Percentiles rank a stretch among this genome's conserved stretches.
phyloP scores from a whole-genome alignment of 2,797 vertebrate species.

The Eulemur rubriventer region DNA sequence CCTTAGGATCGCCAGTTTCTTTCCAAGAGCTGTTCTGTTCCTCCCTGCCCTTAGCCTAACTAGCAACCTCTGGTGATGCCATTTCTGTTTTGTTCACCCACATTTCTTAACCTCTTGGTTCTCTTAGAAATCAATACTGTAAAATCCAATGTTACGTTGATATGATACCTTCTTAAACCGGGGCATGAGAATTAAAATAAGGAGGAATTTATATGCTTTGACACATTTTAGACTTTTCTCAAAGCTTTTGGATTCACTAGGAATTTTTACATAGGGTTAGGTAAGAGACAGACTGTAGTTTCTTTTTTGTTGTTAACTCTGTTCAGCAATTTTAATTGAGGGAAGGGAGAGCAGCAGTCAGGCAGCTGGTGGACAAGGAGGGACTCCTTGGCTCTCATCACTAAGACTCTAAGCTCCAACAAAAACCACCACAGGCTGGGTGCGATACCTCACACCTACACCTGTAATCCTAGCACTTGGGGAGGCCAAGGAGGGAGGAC shows the following conservation, averaged over 20 bases:
- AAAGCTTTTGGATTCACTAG: neutral
- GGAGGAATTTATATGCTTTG: neutral
- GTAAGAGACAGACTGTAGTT: neutral
- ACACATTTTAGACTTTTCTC: neutral
- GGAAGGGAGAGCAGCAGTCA: neutral
- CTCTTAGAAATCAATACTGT: neutral
- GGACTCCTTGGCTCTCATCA: neutral
- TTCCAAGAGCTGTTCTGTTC: neutral
- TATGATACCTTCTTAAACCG: neutral
- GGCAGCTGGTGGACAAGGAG: neutral
- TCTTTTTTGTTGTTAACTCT: neutral
- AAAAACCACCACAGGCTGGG: neutral
- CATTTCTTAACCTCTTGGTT: neutral
- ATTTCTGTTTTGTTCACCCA: neutral
- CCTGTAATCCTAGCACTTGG: neutral
- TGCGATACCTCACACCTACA: neutral
- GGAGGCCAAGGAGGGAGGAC: neutral
- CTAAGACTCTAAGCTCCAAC: neutral
- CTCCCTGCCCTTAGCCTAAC: neutral
- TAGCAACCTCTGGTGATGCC: neutral
- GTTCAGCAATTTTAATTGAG: neutral
- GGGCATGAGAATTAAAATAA: neutral
- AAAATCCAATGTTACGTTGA: neutral
- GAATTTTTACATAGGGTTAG: neutral
- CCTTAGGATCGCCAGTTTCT: neutral